phyloP scores from a whole-genome alignment of 2,113 vertebrate species.

The Perccottus glenii region DNA sequence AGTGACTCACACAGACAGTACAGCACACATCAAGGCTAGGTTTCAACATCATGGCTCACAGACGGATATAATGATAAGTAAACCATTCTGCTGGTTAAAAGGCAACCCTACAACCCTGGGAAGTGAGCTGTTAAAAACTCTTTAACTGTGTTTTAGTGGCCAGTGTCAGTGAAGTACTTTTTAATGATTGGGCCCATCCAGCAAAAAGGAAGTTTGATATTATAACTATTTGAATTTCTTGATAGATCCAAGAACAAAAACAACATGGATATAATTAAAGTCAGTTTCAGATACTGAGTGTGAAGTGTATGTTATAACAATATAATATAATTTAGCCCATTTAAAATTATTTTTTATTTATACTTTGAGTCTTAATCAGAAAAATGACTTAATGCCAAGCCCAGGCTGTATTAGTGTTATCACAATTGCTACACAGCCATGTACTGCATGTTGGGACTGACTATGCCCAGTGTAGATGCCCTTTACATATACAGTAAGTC shows the following conservation, averaged over 20 bases:
- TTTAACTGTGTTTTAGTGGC: slow-evolving; percentile 31
- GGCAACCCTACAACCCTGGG: slow-evolving; percentile 18
- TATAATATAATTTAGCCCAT: no score
- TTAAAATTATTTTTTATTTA: no score
- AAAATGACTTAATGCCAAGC: no score
- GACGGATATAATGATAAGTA: slow-evolving; percentile 53
- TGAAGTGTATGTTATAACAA: no score
- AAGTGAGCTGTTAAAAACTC: slow-evolving; percentile 47
- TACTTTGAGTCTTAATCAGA: no score
- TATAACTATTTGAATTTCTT: no score
- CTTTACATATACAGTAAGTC: slow-evolving; percentile 71
- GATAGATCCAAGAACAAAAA: no score
- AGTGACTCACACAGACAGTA: slow-evolving; percentile 4
- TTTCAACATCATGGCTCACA: slow-evolving; percentile 48
- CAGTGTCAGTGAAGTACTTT: slow-evolving; percentile 22
- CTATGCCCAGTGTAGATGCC: slow-evolving; percentile 52
- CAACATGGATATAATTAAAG: no score
- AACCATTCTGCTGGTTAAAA: slow-evolving; percentile 58
- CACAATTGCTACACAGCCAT: neutral
- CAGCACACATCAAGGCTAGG: slow-evolving; percentile 15
- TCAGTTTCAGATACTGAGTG: no score
- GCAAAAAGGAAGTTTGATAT: no score
- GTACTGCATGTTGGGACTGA: slow-evolving; percentile 37
- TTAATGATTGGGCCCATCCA: no score
- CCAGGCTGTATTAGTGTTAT: neutral